A percentile compares a stretch with the other conserved stretches of the same genome.
Conservation (phyloP, 2,113 vertebrate species). For the Myotis yumanensis region DNA sequence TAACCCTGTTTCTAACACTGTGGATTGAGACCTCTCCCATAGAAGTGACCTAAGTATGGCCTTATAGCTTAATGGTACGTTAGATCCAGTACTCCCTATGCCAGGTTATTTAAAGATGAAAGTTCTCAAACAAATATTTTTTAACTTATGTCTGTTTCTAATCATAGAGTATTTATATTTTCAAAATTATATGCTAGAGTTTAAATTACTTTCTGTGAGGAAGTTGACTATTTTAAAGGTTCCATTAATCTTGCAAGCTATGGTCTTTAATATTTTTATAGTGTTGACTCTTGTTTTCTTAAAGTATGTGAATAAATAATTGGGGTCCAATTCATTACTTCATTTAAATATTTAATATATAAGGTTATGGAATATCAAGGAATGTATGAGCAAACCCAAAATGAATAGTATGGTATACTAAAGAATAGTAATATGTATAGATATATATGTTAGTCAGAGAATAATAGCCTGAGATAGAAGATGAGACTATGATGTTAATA, state of each 20-base stretch:
- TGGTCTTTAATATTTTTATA: constrained; percentile 9
- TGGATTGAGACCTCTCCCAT: background rate
- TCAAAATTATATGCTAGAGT: background rate
- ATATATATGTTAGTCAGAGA: background rate
- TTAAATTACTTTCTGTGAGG: background rate
- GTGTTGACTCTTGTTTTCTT: background rate
- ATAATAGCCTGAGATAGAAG: background rate
- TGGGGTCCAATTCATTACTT: background rate
- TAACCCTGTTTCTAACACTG: background rate
- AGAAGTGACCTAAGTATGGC: background rate
- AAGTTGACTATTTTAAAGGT: background rate
- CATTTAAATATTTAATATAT: background rate
- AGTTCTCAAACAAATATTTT: background rate
- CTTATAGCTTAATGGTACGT: background rate
- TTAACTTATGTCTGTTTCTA: background rate
- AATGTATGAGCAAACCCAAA: background rate
- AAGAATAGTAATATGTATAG: background rate
- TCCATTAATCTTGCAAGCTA: background rate
- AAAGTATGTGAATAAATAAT: constrained; percentile 6
- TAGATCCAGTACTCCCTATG: background rate
- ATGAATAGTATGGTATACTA: background rate
- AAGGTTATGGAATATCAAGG: background rate
- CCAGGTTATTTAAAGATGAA: background rate
- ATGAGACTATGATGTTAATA: background rate
- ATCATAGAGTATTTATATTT: background rate